Evolutionary conservation across 2,113 vertebrate species (phyloP), one percentile per base, ranked within the genome.

Genomic region (Andinoacara biseriatus): DNA sequence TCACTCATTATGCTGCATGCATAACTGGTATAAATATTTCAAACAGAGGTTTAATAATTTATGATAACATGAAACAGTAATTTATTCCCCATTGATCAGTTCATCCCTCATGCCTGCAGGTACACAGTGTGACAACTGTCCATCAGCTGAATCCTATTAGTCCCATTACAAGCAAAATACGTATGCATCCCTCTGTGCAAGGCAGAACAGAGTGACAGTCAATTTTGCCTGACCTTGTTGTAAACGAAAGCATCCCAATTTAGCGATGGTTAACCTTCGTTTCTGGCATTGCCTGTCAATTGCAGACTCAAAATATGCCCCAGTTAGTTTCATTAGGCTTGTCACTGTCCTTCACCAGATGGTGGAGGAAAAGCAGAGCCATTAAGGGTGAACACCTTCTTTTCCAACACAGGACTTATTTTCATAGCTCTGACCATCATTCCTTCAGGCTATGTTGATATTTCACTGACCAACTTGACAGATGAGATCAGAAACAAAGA

Each of bases 211-310:
- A 84, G 78, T 83, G 83, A 69, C 85, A 81, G 76, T 85, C 76
- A 90, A 69, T 93, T 88, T 67, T 74, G 59, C 59, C 89, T 83
- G 86, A 86, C 83, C 86, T 81, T 84, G 83, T 78, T 38, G n/a
- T 52, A 85, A 90, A 93, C 69, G n/a, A 76, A 74, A 24, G 56
- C 58, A 17, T 72, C 80, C 69, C 85, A 74, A 83, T 88, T 92
- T 84, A 82, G 74, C 80, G 14, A 14, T 56, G 82, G 61, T 58
- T 85, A 91, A 78, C 77, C 81, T 90, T 74, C 54, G n/a, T 82
- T 83, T 67, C 72, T 86, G 82, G 56, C 80, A 79, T 65, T 79
- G 74, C 63, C 35, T 87, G 81, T 83, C 88, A 89, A 59, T 78
- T 80, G 33, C n/a, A 76, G 60, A 86, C 14, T 18, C 75, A 43